Evolutionary conservation across 2,113 vertebrate species (phyloP).

Genomic region (Felis chaus): DNA sequence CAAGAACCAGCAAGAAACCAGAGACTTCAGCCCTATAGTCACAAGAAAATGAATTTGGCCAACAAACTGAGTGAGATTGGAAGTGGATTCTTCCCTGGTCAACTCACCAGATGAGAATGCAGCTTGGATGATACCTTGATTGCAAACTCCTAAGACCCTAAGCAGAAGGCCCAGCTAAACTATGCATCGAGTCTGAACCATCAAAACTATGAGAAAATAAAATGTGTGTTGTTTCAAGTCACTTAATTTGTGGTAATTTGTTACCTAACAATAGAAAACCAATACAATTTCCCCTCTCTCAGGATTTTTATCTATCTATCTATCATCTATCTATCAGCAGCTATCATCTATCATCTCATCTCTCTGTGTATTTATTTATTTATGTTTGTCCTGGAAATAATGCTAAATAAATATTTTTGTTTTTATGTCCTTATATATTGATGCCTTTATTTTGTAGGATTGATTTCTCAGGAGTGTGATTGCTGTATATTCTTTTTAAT

Average conservation of each 20-base stretch:
- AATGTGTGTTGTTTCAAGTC: background rate
- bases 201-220: background rate
- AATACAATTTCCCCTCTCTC: background rate
- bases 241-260: background rate
- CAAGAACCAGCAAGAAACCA: background rate
- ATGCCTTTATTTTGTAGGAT: background rate
- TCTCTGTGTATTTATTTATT: background rate
- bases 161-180: background rate
- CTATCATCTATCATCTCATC: background rate
- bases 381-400: background rate
- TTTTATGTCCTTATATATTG: background rate
- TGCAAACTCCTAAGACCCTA: background rate
- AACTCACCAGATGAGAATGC: background rate
- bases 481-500: background rate
- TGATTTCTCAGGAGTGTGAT: background rate
- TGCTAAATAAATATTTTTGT: background rate
- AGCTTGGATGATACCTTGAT: background rate
- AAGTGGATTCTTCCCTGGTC: background rate
- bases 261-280: background rate
- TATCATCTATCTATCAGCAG: background rate
- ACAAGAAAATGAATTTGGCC: background rate
- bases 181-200: background rate
- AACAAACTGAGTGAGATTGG: background rate
- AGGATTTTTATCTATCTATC: background rate
- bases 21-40: background rate